A percentile compares a stretch with the other conserved stretches of the same genome.
phyloP scores from a whole-genome alignment of 2,888 invertebrate species.

The Archips crataeganus region DNA sequence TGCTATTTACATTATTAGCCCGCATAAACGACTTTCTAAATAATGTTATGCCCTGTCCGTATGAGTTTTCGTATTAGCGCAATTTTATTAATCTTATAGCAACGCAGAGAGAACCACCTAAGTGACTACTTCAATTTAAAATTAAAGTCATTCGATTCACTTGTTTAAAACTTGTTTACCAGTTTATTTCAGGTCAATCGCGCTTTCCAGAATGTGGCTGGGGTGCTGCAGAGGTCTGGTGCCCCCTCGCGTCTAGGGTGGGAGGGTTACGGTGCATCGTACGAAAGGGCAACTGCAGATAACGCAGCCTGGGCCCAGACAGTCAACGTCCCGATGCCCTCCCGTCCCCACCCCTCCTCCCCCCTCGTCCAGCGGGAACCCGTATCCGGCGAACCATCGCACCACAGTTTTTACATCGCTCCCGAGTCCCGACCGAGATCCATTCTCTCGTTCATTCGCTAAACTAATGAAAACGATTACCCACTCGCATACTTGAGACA shows the following conservation, averaged over 20 bases:
- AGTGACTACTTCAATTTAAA: slow-evolving; percentile 4
- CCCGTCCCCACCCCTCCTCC: slow-evolving; percentile 58
- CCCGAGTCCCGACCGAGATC: slow-evolving; percentile 60
- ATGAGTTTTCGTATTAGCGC: too few species aligned
- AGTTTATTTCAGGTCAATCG: slow-evolving; percentile 78
- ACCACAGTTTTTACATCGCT: slow-evolving; percentile 70
- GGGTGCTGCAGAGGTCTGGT: slow-evolving; percentile 75
- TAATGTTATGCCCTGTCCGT: too few species aligned
- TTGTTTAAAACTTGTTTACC: slow-evolving; percentile 64
- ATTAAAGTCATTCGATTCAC: not conserved
- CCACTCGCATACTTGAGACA: slow-evolving; percentile 75
- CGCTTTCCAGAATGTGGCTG: slow-evolving; percentile 66
- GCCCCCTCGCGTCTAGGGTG: slow-evolving; percentile 67
- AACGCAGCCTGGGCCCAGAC: slow-evolving; percentile 81
- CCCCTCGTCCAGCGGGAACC: slow-evolving; percentile 67
- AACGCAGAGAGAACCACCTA: not conserved
- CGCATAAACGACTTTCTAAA: too few species aligned
- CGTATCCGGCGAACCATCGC: slow-evolving; percentile 71
- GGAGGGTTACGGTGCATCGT: slow-evolving; percentile 82
- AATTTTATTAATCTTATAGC: too few species aligned
- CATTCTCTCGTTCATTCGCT: slow-evolving; percentile 65
- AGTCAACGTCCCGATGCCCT: slow-evolving; percentile 84
- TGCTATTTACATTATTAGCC: too few species aligned
- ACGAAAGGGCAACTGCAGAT: slow-evolving; percentile 86
- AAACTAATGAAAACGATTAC: slow-evolving; percentile 76